Evolutionary conservation across 2,797 vertebrate species (phyloP).

Genomic region (Mus caroli): DNA sequence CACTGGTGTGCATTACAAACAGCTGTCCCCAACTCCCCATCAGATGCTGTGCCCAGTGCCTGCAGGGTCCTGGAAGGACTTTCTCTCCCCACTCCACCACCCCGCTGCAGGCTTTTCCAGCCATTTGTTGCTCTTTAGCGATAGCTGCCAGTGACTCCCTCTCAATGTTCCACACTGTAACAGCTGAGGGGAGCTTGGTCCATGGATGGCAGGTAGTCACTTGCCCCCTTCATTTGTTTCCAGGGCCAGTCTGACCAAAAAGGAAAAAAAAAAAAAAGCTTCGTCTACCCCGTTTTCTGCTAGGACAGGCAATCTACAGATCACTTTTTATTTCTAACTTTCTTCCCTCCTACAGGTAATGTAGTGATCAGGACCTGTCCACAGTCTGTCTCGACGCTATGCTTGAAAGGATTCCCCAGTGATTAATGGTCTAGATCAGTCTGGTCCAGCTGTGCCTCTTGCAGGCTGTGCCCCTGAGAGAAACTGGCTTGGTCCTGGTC

Average conservation of each 20-base stretch:
- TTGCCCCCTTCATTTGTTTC: background rate
- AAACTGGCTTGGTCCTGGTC: background rate
- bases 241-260: background rate
- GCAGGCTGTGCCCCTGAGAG: background rate
- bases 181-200: background rate
- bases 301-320: background rate
- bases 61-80: background rate
- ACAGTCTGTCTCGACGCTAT: fast-evolving
- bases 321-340: background rate
- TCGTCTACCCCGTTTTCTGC: fast-evolving
- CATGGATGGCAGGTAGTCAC: background rate
- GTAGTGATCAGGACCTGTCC: background rate
- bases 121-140: background rate
- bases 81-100: background rate
- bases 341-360: too few relatives aligned
- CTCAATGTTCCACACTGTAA: too few relatives aligned
- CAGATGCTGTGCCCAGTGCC: fast-evolving
- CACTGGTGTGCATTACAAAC: background rate
- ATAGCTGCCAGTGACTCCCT: background rate
- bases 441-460: background rate
- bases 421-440: background rate
- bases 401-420: background rate
- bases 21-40: background rate
- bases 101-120: background rate
- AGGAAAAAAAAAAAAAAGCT: too few relatives aligned